Evolutionary conservation across 2,113 vertebrate species (phyloP).

Genomic region (Tachuris rubrigastra): DNA sequence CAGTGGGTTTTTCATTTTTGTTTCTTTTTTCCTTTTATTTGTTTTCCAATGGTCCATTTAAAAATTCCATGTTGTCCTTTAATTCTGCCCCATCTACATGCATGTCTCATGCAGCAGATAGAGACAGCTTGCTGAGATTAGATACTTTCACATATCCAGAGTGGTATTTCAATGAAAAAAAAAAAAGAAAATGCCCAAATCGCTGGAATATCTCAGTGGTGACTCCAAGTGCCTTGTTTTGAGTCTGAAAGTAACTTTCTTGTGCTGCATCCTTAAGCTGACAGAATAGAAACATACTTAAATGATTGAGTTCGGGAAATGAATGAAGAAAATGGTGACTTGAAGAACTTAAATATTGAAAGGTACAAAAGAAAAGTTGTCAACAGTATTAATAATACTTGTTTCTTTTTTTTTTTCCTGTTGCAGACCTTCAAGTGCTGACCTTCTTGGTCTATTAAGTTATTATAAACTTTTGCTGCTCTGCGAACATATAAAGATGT

Average conservation of each 20-base stretch:
- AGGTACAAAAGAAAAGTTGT: background rate
- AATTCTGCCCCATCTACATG: background rate
- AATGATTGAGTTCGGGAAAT: background rate
- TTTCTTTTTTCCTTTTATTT: background rate
- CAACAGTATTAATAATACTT: background rate
- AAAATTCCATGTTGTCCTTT: background rate
- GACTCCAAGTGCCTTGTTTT: background rate
- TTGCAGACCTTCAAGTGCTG: conserved; percentile 72
- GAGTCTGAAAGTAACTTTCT: background rate
- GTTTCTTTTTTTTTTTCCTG: background rate
- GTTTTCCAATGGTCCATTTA: background rate
- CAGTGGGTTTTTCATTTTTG: background rate
- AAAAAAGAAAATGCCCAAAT: background rate
- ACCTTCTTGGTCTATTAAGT: conserved; percentile 76
- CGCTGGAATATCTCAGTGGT: background rate
- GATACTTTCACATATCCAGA: background rate
- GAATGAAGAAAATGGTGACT: background rate
- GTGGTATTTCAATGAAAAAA: background rate
- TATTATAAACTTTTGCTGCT: conserved; percentile 84
- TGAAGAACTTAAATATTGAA: background rate
- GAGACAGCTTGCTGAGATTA: background rate
- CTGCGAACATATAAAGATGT: conserved; percentile 84
- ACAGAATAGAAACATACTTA: background rate
- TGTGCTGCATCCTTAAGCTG: background rate
- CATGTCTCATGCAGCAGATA: background rate